Evolutionary conservation across 2,888 invertebrate genomes (phyloP).

Genomic region (Muscina levida): DNA sequence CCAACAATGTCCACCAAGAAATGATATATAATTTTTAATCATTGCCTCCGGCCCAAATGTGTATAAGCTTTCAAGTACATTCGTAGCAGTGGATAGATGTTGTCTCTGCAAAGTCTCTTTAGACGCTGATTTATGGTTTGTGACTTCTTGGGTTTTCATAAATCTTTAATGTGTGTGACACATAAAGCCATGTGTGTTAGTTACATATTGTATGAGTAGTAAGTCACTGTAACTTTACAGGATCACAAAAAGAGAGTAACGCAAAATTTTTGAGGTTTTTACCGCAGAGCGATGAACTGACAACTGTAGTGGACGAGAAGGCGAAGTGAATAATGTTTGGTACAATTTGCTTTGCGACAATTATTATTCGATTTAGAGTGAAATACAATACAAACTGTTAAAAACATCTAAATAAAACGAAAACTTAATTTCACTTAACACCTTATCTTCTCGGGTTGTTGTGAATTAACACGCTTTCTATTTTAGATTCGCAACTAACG

Average conservation of each 20-base stretch:
- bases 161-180: slow-evolving; percentile 16
- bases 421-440: no score
- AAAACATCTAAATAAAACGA: no score
- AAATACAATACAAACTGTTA: no score
- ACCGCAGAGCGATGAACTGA: no score
- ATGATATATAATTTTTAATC: slow-evolving; percentile 51
- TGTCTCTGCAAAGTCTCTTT: slow-evolving; percentile 35
- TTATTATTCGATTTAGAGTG: no score
- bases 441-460: no score
- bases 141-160: slow-evolving; percentile 46
- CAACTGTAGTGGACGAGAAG: no score
- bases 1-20: slow-evolving; percentile 33
- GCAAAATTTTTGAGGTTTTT: slow-evolving; percentile 24
- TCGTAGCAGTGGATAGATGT: background rate
- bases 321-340: no score
- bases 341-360: no score
- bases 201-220: no score
- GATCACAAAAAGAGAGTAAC: background rate
- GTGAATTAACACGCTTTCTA: no score
- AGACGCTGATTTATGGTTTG: slow-evolving; percentile 51
- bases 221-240: slow-evolving; percentile 32
- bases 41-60: slow-evolving; percentile 28
- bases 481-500: no score
- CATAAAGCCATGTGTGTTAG: slow-evolving; percentile 5
- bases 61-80: background rate